Conservation (phyloP, 2,113 vertebrate species). For the Corvus cornix region DNA sequence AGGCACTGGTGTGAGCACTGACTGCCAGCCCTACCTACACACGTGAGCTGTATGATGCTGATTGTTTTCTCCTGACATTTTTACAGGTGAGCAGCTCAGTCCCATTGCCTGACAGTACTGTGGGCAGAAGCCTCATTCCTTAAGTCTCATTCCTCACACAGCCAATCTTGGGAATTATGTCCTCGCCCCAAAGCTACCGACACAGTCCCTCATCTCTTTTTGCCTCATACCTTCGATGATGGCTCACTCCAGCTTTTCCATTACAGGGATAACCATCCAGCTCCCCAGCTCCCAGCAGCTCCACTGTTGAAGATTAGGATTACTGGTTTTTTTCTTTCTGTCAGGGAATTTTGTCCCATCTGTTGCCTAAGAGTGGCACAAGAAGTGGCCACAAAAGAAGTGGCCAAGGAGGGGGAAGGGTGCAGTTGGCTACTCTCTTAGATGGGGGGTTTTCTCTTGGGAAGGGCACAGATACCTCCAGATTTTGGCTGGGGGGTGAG, state of each 20-base stretch:
- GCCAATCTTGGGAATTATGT: neutral
- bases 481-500: neutral
- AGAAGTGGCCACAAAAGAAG: neutral
- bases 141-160: neutral
- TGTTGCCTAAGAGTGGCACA: neutral
- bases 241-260: neutral
- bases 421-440: neutral
- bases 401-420: neutral
- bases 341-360: neutral
- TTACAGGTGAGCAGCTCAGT: neutral
- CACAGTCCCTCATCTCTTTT: neutral
- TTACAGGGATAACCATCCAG: neutral
- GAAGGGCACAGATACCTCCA: neutral
- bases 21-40: neutral
- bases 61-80: neutral
- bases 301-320: neutral
- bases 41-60: neutral
- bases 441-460: neutral
- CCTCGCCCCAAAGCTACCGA: neutral
- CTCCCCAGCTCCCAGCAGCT: neutral
- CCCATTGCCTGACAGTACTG: neutral
- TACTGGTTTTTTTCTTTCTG: neutral
- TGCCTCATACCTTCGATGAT: neutral
- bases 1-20: neutral
- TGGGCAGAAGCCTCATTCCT: neutral